Evolutionary conservation across 2,797 vertebrate genomes (phyloP), one percentile per base, ranked within the genome.

Genomic region (Florisuga fusca): DNA sequence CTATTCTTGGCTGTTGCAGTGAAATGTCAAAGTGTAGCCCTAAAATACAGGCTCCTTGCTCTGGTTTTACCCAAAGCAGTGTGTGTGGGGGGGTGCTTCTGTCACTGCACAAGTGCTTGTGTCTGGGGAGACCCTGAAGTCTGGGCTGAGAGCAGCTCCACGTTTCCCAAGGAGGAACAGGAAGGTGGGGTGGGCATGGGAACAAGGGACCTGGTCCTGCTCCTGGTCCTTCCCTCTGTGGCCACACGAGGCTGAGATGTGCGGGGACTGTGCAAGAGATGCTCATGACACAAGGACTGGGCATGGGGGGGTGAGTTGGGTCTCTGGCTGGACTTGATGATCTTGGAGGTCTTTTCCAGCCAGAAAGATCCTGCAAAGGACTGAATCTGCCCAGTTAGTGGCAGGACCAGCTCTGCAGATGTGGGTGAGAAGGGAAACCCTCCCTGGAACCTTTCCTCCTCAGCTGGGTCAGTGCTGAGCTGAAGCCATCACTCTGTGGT

Each of bases 401-500:
- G 79, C 17, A 23, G 76, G 94, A 91, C 63, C 83, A 61, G 85
- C 72, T 46, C 46, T 21, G 20, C 46, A 21, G 19, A 41, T 6
- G 38, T 41, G 38, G 13, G 38, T 13, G 14, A 15, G 38, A 41
- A 6, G 38, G 38, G 38, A 41, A 41, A 41, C 38, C 38, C 38
- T 41, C 38, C 38, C 38, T 41, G 38, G 38, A 41, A 41, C 12
- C 14, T 41, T 41, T 13, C 38, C 38, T 41, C 38, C 78, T 57
- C 79, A 54, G 79, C 55, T 34, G 21, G 87, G 82, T 29, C 36
- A 76, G 61, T 15, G 93, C 95, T 89, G 89, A 89, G 94, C 95
- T 58, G 75, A 78, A 94, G 91, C 94, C 77, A 94, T 94, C 64
- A 8, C 91, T 84, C 55, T 96, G 89, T 91, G 96, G 76, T 17